phyloP scores from a whole-genome alignment of 2,113 vertebrate genomes.

The Passer domesticus region DNA sequence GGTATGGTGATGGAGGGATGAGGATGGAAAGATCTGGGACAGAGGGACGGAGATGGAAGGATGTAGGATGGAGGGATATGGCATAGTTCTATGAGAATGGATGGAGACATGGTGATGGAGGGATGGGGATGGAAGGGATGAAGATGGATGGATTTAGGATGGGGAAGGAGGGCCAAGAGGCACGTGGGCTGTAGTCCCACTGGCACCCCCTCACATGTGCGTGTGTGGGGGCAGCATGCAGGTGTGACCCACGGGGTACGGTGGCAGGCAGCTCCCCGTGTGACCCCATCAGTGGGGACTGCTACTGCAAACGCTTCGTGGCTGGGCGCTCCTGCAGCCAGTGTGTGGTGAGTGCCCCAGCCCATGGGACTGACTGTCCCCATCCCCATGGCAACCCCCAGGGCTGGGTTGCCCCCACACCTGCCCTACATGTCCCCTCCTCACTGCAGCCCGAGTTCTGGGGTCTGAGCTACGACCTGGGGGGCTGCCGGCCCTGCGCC shows the following conservation, averaged over 20 bases:
- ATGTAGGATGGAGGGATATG: not conserved
- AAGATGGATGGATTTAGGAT: not conserved
- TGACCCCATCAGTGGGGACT: constrained; percentile 84
- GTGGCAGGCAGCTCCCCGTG: constrained; percentile 75
- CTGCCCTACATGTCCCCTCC: not conserved
- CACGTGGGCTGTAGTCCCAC: not conserved
- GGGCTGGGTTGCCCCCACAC: not conserved
- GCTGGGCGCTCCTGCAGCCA: constrained; percentile 82
- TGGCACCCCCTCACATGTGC: constrained; percentile 20
- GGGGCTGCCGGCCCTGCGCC: constrained; percentile 83
- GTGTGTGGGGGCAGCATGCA: constrained; percentile 72
- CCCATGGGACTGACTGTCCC: not conserved
- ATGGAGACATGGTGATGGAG: not conserved
- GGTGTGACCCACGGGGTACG: constrained; percentile 80
- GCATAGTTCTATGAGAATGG: not conserved
- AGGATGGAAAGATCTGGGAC: not conserved
- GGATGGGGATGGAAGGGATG: not conserved
- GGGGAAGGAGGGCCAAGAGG: not conserved
- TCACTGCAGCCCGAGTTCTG: constrained; percentile 82
- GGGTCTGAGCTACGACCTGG: constrained; percentile 83
- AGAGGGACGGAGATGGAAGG: not conserved
- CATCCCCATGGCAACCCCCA: not conserved
- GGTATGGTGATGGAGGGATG: not conserved
- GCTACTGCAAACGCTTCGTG: constrained; percentile 87
- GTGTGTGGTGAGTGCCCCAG: constrained; percentile 80